Evolutionary conservation across 2,113 vertebrate species (phyloP).

Genomic region (Hassar affinis): DNA sequence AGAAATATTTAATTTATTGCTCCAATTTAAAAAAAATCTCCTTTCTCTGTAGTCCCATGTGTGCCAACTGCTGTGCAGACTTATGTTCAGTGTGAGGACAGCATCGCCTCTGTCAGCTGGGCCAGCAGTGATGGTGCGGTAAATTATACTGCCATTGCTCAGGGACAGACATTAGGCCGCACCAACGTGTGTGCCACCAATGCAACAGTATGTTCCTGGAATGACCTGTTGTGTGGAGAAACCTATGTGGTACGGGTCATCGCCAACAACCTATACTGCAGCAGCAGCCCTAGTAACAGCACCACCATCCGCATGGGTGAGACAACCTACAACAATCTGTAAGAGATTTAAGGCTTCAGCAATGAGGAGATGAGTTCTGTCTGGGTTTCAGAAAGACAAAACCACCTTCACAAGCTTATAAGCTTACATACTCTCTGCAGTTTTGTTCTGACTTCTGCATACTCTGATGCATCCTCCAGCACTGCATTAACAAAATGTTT

Average conservation of each 20-base stretch:
- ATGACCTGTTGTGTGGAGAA: conserved; percentile 70
- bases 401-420: not conserved
- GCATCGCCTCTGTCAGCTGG: conserved; percentile 67
- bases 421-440: not conserved
- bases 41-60: conserved; percentile 66
- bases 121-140: conserved; percentile 61
- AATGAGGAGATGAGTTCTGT: not conserved
- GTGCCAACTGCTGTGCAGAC: conserved; percentile 57
- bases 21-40: not conserved
- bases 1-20: not conserved
- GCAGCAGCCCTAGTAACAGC: conserved; percentile 66
- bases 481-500: not conserved
- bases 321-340: not conserved
- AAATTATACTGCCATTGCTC: conserved; percentile 66
- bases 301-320: conserved; percentile 68
- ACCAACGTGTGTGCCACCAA: conserved; percentile 60
- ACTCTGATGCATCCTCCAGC: not conserved
- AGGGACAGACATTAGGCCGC: conserved; percentile 55
- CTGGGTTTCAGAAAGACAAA: not conserved
- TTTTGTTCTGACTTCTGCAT: not conserved
- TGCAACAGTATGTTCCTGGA: conserved; percentile 63
- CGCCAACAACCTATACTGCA: conserved; percentile 61
- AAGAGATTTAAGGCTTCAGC: not conserved
- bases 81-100: conserved; percentile 64
- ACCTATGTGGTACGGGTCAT: conserved; percentile 61